phyloP scores from a whole-genome alignment of 2,888 invertebrate genomes.

The Ormyrus pomaceus region DNA sequence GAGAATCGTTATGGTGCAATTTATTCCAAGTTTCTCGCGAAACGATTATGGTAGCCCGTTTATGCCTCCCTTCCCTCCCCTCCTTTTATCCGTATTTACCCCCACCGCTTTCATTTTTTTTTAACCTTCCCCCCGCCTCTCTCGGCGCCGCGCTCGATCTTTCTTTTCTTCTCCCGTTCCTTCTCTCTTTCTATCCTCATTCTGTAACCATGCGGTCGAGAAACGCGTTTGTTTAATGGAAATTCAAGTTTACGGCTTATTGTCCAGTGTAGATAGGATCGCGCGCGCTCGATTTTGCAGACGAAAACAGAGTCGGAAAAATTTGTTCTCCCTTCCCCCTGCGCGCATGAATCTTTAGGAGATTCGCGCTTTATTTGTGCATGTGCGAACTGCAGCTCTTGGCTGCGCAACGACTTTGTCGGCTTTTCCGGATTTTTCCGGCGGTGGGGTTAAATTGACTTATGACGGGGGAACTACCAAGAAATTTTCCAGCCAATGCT shows the following conservation, averaged over 20 bases:
- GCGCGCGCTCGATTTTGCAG: conserved; percentile 28
- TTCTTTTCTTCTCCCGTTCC: not conserved
- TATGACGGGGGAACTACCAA: conserved; percentile 13
- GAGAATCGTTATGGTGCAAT: conserved; percentile 60
- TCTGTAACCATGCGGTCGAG: not conserved
- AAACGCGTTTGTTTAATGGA: conserved; percentile 58
- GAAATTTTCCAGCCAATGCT: conserved; percentile 22
- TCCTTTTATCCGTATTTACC: conserved; percentile 16
- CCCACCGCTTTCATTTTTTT: not conserved
- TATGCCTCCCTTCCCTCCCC: conserved; percentile 23
- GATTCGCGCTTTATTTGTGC: no score
- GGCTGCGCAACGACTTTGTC: not conserved
- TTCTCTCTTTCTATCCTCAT: not conserved
- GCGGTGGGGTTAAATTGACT: conserved; percentile 25
- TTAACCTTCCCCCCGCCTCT: not conserved
- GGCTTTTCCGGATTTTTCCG: conserved; percentile 21
- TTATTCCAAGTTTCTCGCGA: conserved; percentile 61
- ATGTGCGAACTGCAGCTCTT: no score
- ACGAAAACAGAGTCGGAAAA: conserved; percentile 36
- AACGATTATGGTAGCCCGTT: conserved; percentile 59
- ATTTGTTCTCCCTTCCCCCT: not conserved
- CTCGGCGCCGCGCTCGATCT: not conserved
- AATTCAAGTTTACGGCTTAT: conserved; percentile 60
- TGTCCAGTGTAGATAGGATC: conserved; percentile 56
- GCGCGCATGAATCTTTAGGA: not conserved